phyloP scores from a whole-genome alignment of 2,113 vertebrate genomes.

The Monarcha castaneiventris region DNA sequence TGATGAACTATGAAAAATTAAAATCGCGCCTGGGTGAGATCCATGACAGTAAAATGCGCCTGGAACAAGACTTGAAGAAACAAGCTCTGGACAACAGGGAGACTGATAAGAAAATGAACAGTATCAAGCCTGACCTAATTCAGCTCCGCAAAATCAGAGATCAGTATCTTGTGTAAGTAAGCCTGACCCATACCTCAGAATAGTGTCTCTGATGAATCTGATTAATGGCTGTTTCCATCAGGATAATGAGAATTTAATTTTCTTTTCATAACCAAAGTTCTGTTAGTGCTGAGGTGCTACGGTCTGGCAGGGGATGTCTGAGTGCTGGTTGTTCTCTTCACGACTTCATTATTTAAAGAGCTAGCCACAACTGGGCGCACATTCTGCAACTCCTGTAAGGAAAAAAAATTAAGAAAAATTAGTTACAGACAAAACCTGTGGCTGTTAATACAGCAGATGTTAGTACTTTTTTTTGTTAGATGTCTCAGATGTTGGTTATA shows the following conservation, averaged over 20 bases:
- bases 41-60: conserved; percentile 90
- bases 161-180: conserved; percentile 93
- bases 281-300: not conserved
- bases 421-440: not conserved
- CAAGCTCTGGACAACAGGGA: conserved; percentile 95
- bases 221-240: not conserved
- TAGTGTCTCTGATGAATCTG: not conserved
- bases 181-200: not conserved
- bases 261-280: conserved; percentile 19
- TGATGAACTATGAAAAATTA: conserved; percentile 94
- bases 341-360: not conserved
- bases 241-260: not conserved
- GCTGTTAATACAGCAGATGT: not conserved
- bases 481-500: not conserved
- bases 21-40: conserved; percentile 94
- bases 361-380: not conserved
- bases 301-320: not conserved
- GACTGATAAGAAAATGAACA: conserved; percentile 96
- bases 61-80: conserved; percentile 92
- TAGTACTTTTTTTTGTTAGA: not conserved
- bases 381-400: not conserved
- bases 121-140: conserved; percentile 92
- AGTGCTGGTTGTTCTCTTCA: not conserved
- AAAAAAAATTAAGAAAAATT: not conserved
- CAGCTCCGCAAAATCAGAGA: conserved; percentile 94